Percentiles rank a stretch among this genome's conserved stretches.
phyloP scores from a whole-genome alignment of 2,888 invertebrate genomes.

The Coremacera marginata region DNA sequence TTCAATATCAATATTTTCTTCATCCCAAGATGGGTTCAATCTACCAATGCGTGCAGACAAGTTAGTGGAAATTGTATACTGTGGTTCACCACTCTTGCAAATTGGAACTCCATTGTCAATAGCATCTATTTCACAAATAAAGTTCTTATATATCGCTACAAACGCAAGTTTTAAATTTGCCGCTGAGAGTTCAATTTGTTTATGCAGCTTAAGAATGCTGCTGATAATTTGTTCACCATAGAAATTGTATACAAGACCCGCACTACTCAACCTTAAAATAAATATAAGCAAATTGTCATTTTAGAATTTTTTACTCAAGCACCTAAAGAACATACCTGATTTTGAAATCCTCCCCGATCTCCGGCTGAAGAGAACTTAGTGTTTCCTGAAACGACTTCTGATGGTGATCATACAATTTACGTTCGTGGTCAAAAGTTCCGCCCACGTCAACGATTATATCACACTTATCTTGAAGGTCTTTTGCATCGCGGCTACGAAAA shows the following conservation, averaged over 20 bases:
- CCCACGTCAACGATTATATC: slow-evolving; percentile 98
- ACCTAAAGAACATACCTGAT: slow-evolving; percentile 71
- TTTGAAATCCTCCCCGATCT: slow-evolving; percentile 73
- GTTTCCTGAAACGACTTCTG: slow-evolving; percentile 83
- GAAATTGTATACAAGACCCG: slow-evolving; percentile 91
- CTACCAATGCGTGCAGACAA: slow-evolving; percentile 81
- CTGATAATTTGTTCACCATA: slow-evolving; percentile 87
- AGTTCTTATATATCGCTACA: slow-evolving; percentile 83
- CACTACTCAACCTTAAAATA: slow-evolving; percentile 85
- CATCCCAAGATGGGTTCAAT: slow-evolving; percentile 90
- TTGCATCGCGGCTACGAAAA: slow-evolving; percentile 75
- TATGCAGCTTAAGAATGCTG: slow-evolving; percentile 70
- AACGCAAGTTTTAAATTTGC: slow-evolving; percentile 74
- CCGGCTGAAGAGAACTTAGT: slow-evolving; percentile 75
- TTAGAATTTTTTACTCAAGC: background rate
- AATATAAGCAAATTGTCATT: background rate
- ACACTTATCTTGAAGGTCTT: slow-evolving; percentile 78
- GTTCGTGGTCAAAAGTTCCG: slow-evolving; percentile 81
- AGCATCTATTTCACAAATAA: slow-evolving; percentile 95
- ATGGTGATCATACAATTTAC: slow-evolving; percentile 92
- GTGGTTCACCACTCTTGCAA: slow-evolving; percentile 78
- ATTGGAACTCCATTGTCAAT: slow-evolving; percentile 97
- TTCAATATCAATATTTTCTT: slow-evolving; percentile 70
- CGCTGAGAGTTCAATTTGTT: slow-evolving; percentile 69
- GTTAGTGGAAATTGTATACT: slow-evolving; percentile 83